phyloP scores from a whole-genome alignment of 23 tunicate species.

The Ascidia mentula region DNA sequence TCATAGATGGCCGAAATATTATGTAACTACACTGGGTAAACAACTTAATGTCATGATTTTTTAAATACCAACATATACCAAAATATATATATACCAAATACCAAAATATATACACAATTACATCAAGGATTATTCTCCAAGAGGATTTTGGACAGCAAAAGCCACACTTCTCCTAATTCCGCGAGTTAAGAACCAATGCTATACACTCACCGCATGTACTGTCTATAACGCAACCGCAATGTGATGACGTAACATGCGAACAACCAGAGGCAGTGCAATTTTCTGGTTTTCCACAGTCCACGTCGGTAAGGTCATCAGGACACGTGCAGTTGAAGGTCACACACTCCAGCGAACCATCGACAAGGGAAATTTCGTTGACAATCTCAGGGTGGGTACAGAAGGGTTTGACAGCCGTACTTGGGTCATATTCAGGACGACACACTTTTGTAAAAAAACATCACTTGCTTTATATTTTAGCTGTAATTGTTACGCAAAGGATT shows the following conservation, averaged over 20 bases:
- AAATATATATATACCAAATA: no score
- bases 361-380: background rate
- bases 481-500: no score
- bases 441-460: background rate
- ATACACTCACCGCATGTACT: no score
- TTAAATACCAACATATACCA: no score
- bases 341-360: background rate
- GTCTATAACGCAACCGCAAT: background rate
- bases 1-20: no score
- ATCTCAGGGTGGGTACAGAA: background rate
- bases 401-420: background rate
- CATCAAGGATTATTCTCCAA: no score
- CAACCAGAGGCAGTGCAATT: background rate
- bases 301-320: background rate
- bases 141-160: no score
- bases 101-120: no score
- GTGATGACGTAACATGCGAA: background rate
- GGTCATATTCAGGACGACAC: background rate
- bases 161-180: no score
- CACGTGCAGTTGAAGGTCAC: background rate
- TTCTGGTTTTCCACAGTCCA: background rate
- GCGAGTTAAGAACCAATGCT: no score
- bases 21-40: no score
- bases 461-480: background rate
- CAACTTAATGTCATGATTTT: no score